Evolutionary conservation across 2,888 invertebrate species (phyloP).

Genomic region (Nomada hirtipes): DNA sequence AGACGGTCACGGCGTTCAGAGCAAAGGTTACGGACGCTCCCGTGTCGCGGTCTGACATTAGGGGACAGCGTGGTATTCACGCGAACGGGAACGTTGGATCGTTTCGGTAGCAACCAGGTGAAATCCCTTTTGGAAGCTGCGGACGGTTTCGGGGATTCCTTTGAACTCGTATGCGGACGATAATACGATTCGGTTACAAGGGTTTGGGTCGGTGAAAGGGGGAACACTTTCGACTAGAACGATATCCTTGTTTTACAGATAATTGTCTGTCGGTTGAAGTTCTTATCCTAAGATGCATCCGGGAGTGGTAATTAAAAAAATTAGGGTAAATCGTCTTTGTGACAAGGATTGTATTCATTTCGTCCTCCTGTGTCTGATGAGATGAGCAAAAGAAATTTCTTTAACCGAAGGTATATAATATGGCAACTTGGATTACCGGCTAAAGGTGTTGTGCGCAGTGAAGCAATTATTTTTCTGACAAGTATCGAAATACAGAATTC

Average conservation of each 20-base stretch:
- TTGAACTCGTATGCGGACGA: background rate
- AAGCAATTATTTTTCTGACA: background rate
- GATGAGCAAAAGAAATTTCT: no score
- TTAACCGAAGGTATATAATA: background rate
- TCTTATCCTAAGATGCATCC: no score
- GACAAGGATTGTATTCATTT: no score
- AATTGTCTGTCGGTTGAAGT: background rate
- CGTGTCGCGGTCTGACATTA: background rate
- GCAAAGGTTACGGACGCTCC: slow-evolving; percentile 37
- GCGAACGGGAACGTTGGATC: slow-evolving; percentile 19
- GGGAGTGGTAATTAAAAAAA: no score
- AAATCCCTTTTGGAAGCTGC: background rate
- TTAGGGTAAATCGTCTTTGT: no score
- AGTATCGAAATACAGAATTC: background rate
- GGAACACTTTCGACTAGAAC: slow-evolving; percentile 14
- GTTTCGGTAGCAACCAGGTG: background rate
- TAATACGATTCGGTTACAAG: slow-evolving; percentile 13
- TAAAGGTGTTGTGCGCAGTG: background rate
- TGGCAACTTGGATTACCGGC: no score
- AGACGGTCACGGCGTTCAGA: slow-evolving; percentile 20
- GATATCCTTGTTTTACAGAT: background rate
- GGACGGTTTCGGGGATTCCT: no score
- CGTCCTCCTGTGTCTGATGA: no score
- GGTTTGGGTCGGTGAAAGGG: slow-evolving; percentile 8
- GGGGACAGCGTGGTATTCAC: background rate